A percentile compares a stretch with the other conserved stretches of the same genome.
phyloP scores from a whole-genome alignment of 2,113 vertebrate species.

The Eptesicus fuscus region DNA sequence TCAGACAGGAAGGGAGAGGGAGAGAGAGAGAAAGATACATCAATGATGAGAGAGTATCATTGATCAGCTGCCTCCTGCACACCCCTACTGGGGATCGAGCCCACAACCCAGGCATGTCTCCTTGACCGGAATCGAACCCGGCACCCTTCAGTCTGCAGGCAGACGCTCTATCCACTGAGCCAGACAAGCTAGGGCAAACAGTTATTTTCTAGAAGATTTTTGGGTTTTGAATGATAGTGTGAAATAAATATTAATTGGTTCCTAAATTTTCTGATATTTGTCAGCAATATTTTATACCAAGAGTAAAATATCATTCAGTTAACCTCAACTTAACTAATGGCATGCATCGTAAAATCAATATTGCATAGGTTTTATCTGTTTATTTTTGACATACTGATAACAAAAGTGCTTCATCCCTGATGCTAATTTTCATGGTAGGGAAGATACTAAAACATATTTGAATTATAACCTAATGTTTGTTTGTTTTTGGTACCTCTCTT shows the following conservation, averaged over 20 bases:
- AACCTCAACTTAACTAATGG: neutral
- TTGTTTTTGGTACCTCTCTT: neutral
- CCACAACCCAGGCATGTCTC: too few species aligned
- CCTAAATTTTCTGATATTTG: neutral
- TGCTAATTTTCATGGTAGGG: neutral
- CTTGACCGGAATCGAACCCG: too few species aligned
- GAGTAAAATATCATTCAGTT: neutral
- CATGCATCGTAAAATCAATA: neutral
- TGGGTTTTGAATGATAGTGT: neutral
- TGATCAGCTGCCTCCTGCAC: too few species aligned
- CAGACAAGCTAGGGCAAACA: too few species aligned
- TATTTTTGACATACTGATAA: neutral
- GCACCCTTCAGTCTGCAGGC: too few species aligned
- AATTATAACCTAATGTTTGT: neutral
- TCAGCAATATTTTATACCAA: neutral
- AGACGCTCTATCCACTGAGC: too few species aligned
- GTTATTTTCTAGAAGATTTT: slow-evolving; percentile 6
- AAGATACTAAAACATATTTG: neutral
- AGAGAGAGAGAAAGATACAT: too few species aligned
- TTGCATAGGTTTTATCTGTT: neutral
- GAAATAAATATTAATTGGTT: neutral
- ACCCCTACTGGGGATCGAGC: too few species aligned
- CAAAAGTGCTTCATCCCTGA: neutral
- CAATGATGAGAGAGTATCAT: too few species aligned
- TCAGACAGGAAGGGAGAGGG: too few species aligned